Evolutionary conservation across 2,113 vertebrate genomes (phyloP).

Genomic region (Cervus canadensis): DNA sequence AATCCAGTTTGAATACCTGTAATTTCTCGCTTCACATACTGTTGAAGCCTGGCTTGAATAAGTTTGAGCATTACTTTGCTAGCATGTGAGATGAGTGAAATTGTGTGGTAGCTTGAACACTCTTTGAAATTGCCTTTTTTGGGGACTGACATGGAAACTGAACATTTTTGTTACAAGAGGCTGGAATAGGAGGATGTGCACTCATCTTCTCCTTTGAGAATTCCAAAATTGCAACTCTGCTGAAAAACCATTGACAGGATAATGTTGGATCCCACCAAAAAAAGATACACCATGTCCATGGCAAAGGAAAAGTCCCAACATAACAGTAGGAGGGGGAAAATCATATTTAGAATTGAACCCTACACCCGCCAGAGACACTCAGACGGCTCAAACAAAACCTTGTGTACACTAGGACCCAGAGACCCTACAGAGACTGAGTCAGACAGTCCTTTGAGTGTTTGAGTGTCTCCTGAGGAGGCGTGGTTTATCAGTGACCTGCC

Average conservation of each 20-base stretch:
- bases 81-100: not conserved
- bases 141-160: not conserved
- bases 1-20: not conserved
- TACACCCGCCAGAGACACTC: not conserved
- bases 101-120: not conserved
- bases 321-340: not conserved
- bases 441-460: not conserved
- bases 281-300: not conserved
- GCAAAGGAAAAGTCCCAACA: not conserved
- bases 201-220: not conserved
- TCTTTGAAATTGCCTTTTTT: not conserved
- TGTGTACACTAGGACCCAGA: not conserved
- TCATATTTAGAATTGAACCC: not conserved
- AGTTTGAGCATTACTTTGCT: not conserved
- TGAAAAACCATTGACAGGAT: not conserved
- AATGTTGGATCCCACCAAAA: not conserved
- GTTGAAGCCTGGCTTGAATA: not conserved
- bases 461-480: not conserved
- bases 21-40: not conserved
- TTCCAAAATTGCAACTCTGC: not conserved
- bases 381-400: not conserved
- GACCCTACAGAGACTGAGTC: not conserved
- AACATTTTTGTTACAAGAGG: not conserved
- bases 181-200: rapidly evolving
- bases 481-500: not conserved